phyloP scores from a whole-genome alignment of 2,888 invertebrate species.

The Eledona agricola region DNA sequence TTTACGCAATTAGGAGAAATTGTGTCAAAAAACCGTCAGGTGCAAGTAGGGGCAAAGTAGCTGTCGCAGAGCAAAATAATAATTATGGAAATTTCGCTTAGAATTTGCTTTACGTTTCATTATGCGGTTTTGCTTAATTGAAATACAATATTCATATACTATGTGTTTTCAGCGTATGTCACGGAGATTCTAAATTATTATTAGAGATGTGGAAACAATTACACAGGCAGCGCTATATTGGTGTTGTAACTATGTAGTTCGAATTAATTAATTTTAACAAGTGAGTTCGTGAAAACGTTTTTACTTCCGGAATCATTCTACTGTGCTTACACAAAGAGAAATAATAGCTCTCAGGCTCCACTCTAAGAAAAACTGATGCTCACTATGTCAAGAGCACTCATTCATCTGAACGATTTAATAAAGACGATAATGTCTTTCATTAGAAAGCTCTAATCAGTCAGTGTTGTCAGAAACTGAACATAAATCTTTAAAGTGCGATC shows the following conservation, averaged over 20 bases:
- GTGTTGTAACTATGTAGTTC: too few species aligned
- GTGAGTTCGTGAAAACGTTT: too few species aligned
- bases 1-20: constrained; percentile 13
- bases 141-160: too few species aligned
- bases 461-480: constrained; percentile 28
- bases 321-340: too few species aligned
- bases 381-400: constrained; percentile 6
- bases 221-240: too few species aligned
- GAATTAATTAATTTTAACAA: too few species aligned
- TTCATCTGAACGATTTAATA: constrained; percentile 12
- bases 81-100: constrained; percentile 12
- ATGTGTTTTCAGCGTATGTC: too few species aligned
- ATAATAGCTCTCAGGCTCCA: too few species aligned
- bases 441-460: constrained; percentile 32
- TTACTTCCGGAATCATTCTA: too few species aligned
- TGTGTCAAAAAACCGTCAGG: not conserved
- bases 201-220: too few species aligned
- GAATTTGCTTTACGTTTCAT: constrained; percentile 10
- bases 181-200: too few species aligned
- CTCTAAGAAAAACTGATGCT: constrained; percentile 1
- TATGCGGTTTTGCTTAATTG: constrained; percentile 7
- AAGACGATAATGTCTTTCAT: constrained; percentile 29
- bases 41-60: too few species aligned
- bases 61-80: constrained; percentile 10
- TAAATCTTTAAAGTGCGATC: constrained; percentile 31